Evolutionary conservation across 1,140 invertebrate genomes (phyloP), one percentile per base, ranked within the genome.

Genomic region (Formica exsecta): DNA sequence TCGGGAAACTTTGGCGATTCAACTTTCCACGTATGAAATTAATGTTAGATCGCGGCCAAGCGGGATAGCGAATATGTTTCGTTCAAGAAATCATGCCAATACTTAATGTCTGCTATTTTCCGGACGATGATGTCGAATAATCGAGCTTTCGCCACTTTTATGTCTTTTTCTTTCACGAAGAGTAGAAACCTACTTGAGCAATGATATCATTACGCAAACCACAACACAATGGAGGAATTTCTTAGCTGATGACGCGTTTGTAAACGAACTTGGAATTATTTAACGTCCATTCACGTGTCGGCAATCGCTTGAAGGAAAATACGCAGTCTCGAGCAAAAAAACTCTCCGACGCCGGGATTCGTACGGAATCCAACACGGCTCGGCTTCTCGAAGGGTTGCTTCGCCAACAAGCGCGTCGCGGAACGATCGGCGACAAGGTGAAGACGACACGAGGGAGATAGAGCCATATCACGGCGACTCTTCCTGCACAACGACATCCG

Each of bases 311-410:
- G 29, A 22, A 36, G n/a, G 36, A 22, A 48, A 22, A 48, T 25
- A 79, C 8, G 29, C 7, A 81, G 62, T 32, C 59, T 70, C n/a
- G 36, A 38, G n/a, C 48, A 9, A 25, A 16, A 87, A 16, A 71
- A 57, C 44, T 81, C 29, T 7, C 16, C 16, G 7, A 61, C n/a
- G 19, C 2, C 25, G 38, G 57, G 38, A 84, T 29, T 77, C 79
- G 29, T 7, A 16, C 16, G 38, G 59, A 54, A 51, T 54, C 59
- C 81, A 71, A 74, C 38, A 61, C 38, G 41, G 13, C 61, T 73
- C 32, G 71, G 71, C 66, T 65, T 68, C 59, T 38, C 68, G 51
- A 70, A 87, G 81, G 87, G 83, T 88, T 88, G 86, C 76, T 79
- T 81, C 70, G 81, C 86, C 54, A 80, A 74, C 70, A 64, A 70